Evolutionary conservation across 2,888 invertebrate genomes (phyloP).

Genomic region (Candidula unifasciata): DNA sequence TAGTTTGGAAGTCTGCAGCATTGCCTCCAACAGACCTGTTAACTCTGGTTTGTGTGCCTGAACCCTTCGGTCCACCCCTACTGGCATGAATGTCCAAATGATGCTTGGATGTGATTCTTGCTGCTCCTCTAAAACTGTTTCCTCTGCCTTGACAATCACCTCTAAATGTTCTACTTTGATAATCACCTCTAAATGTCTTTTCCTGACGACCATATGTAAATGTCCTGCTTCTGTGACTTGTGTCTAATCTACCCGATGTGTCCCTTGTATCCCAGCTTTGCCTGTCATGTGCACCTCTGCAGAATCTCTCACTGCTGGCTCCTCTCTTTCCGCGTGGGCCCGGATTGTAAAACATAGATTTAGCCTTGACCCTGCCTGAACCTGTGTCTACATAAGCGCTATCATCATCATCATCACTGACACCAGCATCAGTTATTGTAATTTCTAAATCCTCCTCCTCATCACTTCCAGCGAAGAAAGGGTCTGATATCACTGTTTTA

Average conservation of each 20-base stretch:
- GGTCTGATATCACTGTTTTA: slow-evolving; percentile 17
- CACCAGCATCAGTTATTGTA: background rate
- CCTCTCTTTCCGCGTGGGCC: slow-evolving; percentile 43
- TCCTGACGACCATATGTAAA: slow-evolving; percentile 21
- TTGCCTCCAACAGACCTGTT: background rate
- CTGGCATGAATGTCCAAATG: background rate
- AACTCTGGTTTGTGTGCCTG: background rate
- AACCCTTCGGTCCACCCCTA: too few relatives aligned
- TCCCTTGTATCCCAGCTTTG: slow-evolving; percentile 4
- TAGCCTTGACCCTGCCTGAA: slow-evolving; percentile 34
- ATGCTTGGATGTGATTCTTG: slow-evolving; percentile 2
- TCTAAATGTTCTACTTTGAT: slow-evolving; percentile 29
- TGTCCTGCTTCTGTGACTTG: slow-evolving; percentile 32
- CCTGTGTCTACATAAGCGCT: background rate
- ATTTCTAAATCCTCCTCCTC: slow-evolving; percentile 31
- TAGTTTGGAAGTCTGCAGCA: background rate
- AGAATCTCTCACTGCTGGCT: background rate
- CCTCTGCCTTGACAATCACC: too few relatives aligned
- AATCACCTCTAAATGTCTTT: slow-evolving; percentile 37
- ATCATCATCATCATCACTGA: slow-evolving; percentile 35
- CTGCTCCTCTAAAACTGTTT: background rate
- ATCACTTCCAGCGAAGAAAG: slow-evolving; percentile 44
- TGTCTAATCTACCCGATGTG: background rate
- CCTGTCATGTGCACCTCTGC: background rate
- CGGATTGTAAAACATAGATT: slow-evolving; percentile 57